A percentile compares a stretch with the other conserved stretches of the same genome.
These are phyloP conservation scores for Tinamus major DNA, from an alignment of 2,797 vertebrate genomes.

Conservation along the genomic window DNA sequence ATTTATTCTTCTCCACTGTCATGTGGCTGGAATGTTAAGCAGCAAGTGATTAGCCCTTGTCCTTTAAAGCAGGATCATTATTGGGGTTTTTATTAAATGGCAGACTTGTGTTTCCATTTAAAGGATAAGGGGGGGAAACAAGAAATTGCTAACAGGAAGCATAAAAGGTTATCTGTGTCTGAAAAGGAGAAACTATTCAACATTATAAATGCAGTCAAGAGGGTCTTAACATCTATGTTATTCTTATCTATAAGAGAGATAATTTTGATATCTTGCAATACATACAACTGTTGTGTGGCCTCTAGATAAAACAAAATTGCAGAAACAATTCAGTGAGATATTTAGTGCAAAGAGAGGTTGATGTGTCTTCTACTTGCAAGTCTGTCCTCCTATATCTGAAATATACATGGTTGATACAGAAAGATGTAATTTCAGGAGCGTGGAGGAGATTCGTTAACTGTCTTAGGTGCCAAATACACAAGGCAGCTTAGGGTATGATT, in stretches of 20 bases:
- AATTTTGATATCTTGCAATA: not conserved
- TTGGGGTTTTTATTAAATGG: constrained; percentile 83
- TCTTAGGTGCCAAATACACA: not conserved
- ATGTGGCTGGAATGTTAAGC: constrained; percentile 86
- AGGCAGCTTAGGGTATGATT: not conserved
- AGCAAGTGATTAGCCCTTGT: constrained; percentile 84
- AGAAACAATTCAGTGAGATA: not conserved
- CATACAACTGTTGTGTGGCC: not conserved
- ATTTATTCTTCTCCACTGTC: constrained; percentile 85
- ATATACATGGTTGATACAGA: not conserved
- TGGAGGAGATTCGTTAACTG: not conserved
- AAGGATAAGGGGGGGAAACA: constrained; percentile 61
- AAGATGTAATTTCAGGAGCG: not conserved
- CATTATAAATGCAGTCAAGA: constrained; percentile 17
- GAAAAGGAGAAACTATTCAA: constrained; percentile 18
- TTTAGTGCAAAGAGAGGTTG: not conserved
- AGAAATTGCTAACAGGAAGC: constrained; percentile 49
- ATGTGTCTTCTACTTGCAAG: not conserved
- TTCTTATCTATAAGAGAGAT: not conserved
- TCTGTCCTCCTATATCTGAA: not conserved
- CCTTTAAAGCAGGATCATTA: constrained; percentile 82
- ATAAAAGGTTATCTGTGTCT: constrained; percentile 48
- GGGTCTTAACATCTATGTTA: constrained; percentile 24
- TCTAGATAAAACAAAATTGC: not conserved
- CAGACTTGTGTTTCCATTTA: constrained; percentile 77